A percentile compares a stretch with the other conserved stretches of the same genome.
Conservation (phyloP, 2,113 vertebrate genomes). For the Platysteira castanea region DNA sequence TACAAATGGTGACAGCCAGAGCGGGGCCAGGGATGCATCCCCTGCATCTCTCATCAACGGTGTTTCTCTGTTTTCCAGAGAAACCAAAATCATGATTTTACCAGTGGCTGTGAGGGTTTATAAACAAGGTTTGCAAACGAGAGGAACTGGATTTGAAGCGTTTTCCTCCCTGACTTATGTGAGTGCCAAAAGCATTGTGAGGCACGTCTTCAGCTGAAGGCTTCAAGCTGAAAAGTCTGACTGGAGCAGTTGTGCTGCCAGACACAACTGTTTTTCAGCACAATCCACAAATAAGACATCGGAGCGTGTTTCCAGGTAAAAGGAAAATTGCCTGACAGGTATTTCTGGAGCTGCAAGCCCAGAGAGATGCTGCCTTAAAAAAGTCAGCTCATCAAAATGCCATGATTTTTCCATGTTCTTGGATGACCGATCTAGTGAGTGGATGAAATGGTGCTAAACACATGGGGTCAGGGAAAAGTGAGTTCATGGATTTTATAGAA, state of each 20-base stretch:
- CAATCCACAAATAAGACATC: not conserved
- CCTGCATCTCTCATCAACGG: not conserved
- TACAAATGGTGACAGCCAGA: not conserved
- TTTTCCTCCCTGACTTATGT: not conserved
- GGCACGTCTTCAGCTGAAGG: not conserved
- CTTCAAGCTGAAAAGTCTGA: constrained; percentile 21
- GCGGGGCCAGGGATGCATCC: not conserved
- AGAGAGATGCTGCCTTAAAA: not conserved
- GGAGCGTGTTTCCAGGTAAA: not conserved
- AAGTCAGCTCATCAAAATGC: not conserved
- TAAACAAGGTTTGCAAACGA: not conserved
- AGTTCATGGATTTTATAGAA: not conserved
- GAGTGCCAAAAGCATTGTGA: not conserved
- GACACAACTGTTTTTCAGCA: not conserved
- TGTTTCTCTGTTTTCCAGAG: not conserved
- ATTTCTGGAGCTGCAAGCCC: not conserved
- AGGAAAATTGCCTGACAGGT: not conserved
- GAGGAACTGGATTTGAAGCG: not conserved
- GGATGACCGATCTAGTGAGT: accelerated
- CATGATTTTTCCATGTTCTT: not conserved
- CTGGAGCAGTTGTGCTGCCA: not conserved
- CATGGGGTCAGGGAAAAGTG: not conserved
- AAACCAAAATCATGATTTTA: not conserved
- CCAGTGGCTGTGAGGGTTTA: not conserved
- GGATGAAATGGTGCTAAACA: not conserved